Base-by-base conservation (phyloP, 1,140 invertebrate species). In the Batillaria attramentaria region DNA sequence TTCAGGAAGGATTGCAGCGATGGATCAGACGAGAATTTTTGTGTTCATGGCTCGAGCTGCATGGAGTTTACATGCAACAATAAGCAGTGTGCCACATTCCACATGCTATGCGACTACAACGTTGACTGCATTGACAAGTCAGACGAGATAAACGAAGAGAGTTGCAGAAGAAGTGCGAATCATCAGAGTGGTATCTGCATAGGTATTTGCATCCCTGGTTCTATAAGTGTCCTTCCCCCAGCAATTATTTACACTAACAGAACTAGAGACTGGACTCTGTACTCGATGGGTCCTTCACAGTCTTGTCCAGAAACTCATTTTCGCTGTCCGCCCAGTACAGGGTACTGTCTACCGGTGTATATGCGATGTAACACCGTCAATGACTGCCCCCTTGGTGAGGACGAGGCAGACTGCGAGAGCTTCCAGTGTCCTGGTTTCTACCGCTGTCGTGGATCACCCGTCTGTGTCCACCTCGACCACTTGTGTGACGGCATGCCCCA, bases 371-470 rank as follows among this genome's bases (percentile, higher is more conserved):
- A 62, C 57, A 70, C 42, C 60, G 57, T 62, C 6, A 28, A 62
- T 31, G 57, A 62, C 57, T 62, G 57, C 24, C 57, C 57, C 1
- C 33, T 31, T 5, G n/a, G 33, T 31, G 57, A 62, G 57, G 57
- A 62, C 57, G 57, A 62, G 57, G 57, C n/a, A 5, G 57, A 62
- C 57, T 62, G 57, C 8, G n/a, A 62, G 57, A 39, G 35, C 28
- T 80, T 35, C 33, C 24, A 35, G 31, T 80, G 79, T 70, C 76
- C 69, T 18, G 76, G 74, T 37, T 72, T 69, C n/a, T 80, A 57
- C 41, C 37, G 66, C 24, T 77, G 73, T 42, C 35, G 50, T 4
- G 41, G 24, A 8, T 77, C 74, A 20, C 37, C 24, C 31, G 39
- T 60, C 28, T 80, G 79, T 46, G 41, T 77, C 50, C 60, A 50